Evolutionary conservation across 2,113 vertebrate species (phyloP).

Genomic region (Saguinus imperator): DNA sequence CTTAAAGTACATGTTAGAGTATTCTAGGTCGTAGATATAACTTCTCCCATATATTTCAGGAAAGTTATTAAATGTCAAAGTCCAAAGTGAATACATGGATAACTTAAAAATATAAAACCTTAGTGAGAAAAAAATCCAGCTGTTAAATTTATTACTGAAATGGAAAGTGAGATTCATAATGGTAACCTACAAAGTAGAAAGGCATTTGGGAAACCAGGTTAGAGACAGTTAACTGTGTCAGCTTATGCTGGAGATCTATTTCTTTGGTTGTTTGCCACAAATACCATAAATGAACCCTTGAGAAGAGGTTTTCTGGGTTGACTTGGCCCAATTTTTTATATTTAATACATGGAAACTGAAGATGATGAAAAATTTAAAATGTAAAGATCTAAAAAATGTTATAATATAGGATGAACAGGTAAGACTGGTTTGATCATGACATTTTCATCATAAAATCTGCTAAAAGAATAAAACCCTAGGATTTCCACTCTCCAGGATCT

Average conservation of each 20-base stretch:
- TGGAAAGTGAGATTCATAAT: constrained; percentile 36
- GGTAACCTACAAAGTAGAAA: constrained; percentile 33
- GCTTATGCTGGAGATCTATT: neutral
- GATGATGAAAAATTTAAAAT: neutral
- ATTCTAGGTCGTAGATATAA: neutral
- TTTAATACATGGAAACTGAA: constrained; percentile 37
- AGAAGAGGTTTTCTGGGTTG: neutral
- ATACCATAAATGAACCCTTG: neutral
- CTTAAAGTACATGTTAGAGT: constrained; percentile 52
- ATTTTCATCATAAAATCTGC: neutral
- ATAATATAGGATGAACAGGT: neutral
- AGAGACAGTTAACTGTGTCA: neutral
- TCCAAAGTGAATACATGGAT: constrained; percentile 46
- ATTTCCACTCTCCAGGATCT: neutral
- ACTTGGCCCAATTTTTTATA: neutral
- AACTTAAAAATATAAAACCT: constrained; percentile 69
- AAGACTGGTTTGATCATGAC: neutral
- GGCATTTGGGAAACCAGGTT: constrained; percentile 1
- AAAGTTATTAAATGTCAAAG: constrained; percentile 77
- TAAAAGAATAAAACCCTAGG: neutral
- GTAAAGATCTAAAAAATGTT: neutral
- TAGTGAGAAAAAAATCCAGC: constrained; percentile 25
- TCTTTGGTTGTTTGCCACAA: neutral
- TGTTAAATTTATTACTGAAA: constrained; percentile 57
- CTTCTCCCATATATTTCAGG: constrained; percentile 63